phyloP scores from a whole-genome alignment of 2,888 invertebrate species.

The Torymus texanus region DNA sequence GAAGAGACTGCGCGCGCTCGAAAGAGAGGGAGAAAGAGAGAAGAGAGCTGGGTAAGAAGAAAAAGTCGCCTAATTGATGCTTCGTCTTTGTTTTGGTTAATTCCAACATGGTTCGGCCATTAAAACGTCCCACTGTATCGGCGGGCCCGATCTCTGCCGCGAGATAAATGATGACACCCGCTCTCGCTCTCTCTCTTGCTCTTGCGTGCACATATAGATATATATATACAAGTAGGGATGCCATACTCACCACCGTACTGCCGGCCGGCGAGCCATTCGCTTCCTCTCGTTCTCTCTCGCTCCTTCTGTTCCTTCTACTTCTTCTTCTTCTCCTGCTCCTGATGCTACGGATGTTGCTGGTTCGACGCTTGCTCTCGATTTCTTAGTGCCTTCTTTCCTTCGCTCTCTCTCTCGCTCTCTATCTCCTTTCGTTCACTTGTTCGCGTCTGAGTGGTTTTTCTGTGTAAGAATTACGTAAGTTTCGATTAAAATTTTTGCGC shows the following conservation, averaged over 20 bases:
- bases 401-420: slow-evolving; percentile 3
- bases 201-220: too few species aligned
- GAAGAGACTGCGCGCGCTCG: slow-evolving; percentile 10
- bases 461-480: background rate
- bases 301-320: slow-evolving; percentile 5
- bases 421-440: background rate
- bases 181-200: background rate
- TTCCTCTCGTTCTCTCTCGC: background rate
- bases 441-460: background rate
- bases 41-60: slow-evolving; percentile 40
- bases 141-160: slow-evolving; percentile 77
- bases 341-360: background rate
- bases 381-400: slow-evolving; percentile 6
- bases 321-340: background rate
- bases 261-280: background rate
- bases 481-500: too few species aligned
- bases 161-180: slow-evolving; percentile 77
- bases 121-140: slow-evolving; percentile 81
- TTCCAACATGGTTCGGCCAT: slow-evolving; percentile 83
- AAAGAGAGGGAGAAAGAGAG: slow-evolving; percentile 37
- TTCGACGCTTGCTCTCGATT: slow-evolving; percentile 13
- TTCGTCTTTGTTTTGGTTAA: slow-evolving; percentile 83
- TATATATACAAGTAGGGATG: slow-evolving; percentile 64
- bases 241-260: slow-evolving; percentile 72
- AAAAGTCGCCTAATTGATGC: slow-evolving; percentile 80